Evolutionary conservation across 2,113 vertebrate genomes (phyloP).

Genomic region (Antigone vipio): DNA sequence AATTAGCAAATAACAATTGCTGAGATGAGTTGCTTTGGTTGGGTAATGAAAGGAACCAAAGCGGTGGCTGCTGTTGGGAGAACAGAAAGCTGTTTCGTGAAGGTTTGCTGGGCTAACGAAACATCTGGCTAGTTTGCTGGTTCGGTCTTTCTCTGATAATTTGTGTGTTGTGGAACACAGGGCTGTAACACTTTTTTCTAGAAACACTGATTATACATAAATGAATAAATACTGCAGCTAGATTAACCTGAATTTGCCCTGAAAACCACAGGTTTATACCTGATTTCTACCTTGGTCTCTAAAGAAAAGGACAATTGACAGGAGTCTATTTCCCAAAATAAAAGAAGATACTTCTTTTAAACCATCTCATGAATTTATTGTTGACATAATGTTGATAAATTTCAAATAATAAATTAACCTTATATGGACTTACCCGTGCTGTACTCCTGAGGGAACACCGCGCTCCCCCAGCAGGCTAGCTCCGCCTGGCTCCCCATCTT

Average conservation of each 20-base stretch:
- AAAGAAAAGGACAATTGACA: background rate
- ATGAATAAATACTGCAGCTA: background rate
- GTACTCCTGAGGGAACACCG: background rate
- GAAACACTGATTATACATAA: background rate
- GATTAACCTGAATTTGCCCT: background rate
- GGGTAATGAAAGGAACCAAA: background rate
- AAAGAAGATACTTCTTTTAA: background rate
- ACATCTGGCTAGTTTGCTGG: background rate
- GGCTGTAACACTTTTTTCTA: background rate
- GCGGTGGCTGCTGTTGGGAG: background rate
- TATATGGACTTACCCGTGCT: background rate
- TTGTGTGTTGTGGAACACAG: background rate
- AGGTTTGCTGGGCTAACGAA: background rate
- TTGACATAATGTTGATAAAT: background rate
- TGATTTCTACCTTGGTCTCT: background rate
- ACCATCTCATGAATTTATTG: background rate
- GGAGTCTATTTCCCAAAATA: background rate
- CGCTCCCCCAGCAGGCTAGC: background rate
- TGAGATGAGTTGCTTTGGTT: constrained; percentile 1
- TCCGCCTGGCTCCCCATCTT: background rate
- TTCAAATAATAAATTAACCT: background rate
- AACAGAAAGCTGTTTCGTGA: background rate
- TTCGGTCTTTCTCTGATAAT: background rate
- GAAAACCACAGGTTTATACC: background rate
- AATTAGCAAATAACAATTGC: constrained; percentile 36